A percentile compares a stretch with the other conserved stretches of the same genome.
phyloP scores from a whole-genome alignment of 1,140 invertebrate species.

The Chironomus striatipennis region DNA sequence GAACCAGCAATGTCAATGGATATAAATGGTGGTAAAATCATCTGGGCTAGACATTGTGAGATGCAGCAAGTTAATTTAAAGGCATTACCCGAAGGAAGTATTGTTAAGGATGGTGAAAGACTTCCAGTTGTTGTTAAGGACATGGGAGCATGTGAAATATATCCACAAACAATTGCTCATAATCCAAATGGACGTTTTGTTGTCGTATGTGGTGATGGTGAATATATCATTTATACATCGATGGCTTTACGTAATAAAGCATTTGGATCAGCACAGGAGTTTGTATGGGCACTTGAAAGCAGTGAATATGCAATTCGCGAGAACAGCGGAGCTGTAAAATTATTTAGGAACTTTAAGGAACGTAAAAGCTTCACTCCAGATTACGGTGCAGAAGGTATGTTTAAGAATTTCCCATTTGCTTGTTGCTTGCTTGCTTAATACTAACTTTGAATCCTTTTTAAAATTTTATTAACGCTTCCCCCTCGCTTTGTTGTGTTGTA shows the following conservation, averaged over 20 bases:
- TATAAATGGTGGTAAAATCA: slow-evolving; percentile 92
- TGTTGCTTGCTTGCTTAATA: slow-evolving; percentile 21
- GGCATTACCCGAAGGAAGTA: slow-evolving; percentile 59
- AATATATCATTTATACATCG: slow-evolving; percentile 99
- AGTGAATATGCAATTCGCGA: slow-evolving; percentile 93
- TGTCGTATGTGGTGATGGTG: slow-evolving; percentile 98
- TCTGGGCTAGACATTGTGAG: slow-evolving; percentile 97
- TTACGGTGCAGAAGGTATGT: slow-evolving; percentile 81
- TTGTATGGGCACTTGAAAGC: slow-evolving; percentile 97
- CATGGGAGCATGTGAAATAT: slow-evolving; percentile 99
- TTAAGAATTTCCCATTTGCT: slow-evolving; percentile 26
- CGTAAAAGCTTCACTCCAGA: slow-evolving; percentile 91
- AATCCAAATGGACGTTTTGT: slow-evolving; percentile 99
- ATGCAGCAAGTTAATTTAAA: slow-evolving; percentile 97
- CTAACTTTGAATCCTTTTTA: neutral
- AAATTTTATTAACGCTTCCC: slow-evolving; percentile 23
- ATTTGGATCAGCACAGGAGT: slow-evolving; percentile 96
- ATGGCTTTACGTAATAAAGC: slow-evolving; percentile 98
- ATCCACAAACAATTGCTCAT: slow-evolving; percentile 96
- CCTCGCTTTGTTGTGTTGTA: neutral
- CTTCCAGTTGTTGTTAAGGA: slow-evolving; percentile 92
- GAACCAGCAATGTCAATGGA: slow-evolving; percentile 99
- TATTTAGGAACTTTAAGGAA: slow-evolving; percentile 99
- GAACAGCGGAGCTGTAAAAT: slow-evolving; percentile 78
- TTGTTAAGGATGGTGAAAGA: slow-evolving; percentile 76